Evolutionary conservation across 1,140 invertebrate species (phyloP), one percentile per base, ranked within the genome.

Genomic region (Psix sp.): DNA sequence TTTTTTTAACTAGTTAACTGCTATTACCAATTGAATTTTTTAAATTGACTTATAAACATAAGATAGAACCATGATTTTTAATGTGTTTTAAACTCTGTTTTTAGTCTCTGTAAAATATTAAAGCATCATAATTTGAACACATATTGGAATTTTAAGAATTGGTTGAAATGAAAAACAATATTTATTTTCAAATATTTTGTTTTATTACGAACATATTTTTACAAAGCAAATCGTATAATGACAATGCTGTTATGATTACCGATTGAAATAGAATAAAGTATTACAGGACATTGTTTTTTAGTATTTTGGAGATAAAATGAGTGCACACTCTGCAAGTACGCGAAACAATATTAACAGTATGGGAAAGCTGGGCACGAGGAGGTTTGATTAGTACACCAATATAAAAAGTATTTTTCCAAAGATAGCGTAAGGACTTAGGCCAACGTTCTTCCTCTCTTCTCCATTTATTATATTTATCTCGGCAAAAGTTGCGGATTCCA

Each of bases 161-260:
- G 3, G 7, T 24, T 4, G 21, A 56, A 56, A 42, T 16, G 21
- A 54, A 11, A 24, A 33, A 21, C 5, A 17, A 7, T 14, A 21
- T 45, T 7, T 10, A 40, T 57, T 74, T 74, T 74, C 21, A 68
- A 74, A 56, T 68, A 59, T 60, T 60, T 83, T 51, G 54, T 65
- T 86, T 87, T 87, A 86, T 87, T 86, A 86, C 79, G 80, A 87
- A 87, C 82, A 86, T 82, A 80, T 84, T 83, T 85, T 86, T 71
- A 85, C 81, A 87, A 87, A 87, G 84, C 84, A 86, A 87, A 87
- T 78, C 68, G 80, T 82, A 67, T 80, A 68, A 73, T 70, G 65
- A 76, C 43, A 77, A 74, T 73, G 62, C 74, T 60, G 52, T 67
- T 76, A 59, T 71, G 57, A 62, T 60, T 70, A 63, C 59, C 42